Conservation (phyloP, 2,888 invertebrate genomes). For the Pachycephus smyrnensis region DNA sequence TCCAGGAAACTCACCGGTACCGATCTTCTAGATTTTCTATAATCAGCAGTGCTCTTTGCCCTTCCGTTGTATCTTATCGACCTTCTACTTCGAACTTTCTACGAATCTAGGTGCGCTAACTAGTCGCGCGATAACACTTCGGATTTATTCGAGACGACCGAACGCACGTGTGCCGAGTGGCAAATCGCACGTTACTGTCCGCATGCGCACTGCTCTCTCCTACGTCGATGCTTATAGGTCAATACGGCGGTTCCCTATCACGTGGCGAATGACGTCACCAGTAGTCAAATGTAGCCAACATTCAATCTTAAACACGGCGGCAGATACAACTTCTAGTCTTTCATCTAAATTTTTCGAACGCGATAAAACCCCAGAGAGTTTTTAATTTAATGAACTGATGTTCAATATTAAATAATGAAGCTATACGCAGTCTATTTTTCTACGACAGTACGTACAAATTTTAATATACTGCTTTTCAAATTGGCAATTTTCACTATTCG, state of each 20-base stretch:
- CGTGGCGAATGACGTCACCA: background rate
- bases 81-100: background rate
- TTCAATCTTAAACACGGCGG: background rate
- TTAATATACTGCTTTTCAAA: background rate
- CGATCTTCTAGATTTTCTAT: background rate
- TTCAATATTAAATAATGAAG: background rate
- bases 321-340: background rate
- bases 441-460: background rate
- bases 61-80: background rate
- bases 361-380: background rate
- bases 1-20: slow-evolving; percentile 27
- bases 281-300: background rate
- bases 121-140: background rate
- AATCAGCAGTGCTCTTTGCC: background rate
- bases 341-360: background rate
- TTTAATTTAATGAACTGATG: background rate
- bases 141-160: slow-evolving; percentile 4
- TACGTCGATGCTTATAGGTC: background rate
- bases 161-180: slow-evolving; percentile 23
- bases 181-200: slow-evolving; percentile 6
- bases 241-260: background rate
- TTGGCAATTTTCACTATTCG: background rate
- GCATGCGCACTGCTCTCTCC: slow-evolving; percentile 3
- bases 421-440: background rate
- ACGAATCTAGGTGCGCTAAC: background rate